Base-by-base conservation (phyloP, 2,888 invertebrate species). In the Apodemia mormo region DNA sequence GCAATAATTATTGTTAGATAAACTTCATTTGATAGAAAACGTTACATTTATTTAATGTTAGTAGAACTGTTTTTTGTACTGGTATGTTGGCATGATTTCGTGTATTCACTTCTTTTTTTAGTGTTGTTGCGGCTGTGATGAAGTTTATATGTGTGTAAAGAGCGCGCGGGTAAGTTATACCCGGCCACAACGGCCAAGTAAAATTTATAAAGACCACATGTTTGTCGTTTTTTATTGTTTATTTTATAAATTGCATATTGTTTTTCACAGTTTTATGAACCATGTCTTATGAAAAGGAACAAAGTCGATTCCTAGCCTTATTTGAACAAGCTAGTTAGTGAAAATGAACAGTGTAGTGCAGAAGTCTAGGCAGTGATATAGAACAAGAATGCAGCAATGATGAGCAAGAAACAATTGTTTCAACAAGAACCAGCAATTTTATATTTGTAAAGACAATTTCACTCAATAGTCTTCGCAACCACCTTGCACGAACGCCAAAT, bases 401-500 rank as follows among this genome's bases (percentile, higher is more conserved):
- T 68, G 67, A 68, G 58, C 67, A 68, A 68, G 67, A 64, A 68
- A 49, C 52, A 68, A 64, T 68, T 64, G 52, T 68, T 68, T 64
- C 65, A 68, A 68, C 68, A 61, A 68, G 68, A 61, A 68, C 68
- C 68, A 68, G 64, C 68, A 68, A 49, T 68, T 68, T 68, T 68
- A 61, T 68, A 68, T 61, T 61, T 73, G 70, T n/a, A 68, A 74
- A 66, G 68, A 64, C 58, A 72, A 72, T 66, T 61, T 30, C 61
- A 68, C 68, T 49, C 64, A 68, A 61, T 68, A 64, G 64, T 68
- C 68, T 61, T 68, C 68, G 61, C 68, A 68, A 68, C 68, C 68
- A 68, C 73, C 73, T 64, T 71, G 67, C 29, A 43, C 52, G 37
- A 70, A 74, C 67, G 70, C 70, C 58, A 71, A 61, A 67, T n/a